phyloP scores from a whole-genome alignment of 1,140 invertebrate genomes.

The Trachymyrmex cornetzi region DNA sequence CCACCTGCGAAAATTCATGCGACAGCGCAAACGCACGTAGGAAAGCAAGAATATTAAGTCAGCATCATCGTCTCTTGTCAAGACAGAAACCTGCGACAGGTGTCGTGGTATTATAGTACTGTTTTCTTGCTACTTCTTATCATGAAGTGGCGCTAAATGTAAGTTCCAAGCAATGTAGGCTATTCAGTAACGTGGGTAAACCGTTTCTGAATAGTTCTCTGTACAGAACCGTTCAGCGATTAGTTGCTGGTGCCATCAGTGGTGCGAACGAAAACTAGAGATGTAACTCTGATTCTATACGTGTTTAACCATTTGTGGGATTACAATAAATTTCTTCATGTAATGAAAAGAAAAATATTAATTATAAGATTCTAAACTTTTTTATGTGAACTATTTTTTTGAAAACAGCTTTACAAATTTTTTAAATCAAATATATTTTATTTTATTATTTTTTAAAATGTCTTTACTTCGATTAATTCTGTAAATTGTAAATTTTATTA shows the following conservation, averaged over 20 bases:
- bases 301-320: background rate
- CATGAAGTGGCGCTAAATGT: conserved; percentile 37
- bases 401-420: background rate
- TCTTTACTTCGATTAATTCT: background rate
- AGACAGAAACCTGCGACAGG: conserved; percentile 68
- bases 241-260: conserved; percentile 25
- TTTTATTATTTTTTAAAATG: background rate
- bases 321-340: background rate
- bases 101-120: conserved; percentile 33
- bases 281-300: background rate
- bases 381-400: conserved; percentile 11
- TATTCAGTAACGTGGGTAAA: background rate
- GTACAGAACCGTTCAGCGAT: background rate
- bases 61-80: conserved; percentile 68
- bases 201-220: background rate
- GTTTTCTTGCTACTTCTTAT: background rate
- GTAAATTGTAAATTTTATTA: background rate
- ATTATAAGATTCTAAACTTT: background rate
- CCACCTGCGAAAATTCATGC: conserved; percentile 80
- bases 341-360: background rate
- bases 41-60: conserved; percentile 11
- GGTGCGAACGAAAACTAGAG: background rate
- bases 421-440: background rate
- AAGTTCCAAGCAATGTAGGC: background rate
- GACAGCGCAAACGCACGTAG: conserved; percentile 68